These are phyloP conservation scores for Plusia festucae DNA, from an alignment of 2,888 invertebrate genomes.

Conservation along the genomic window DNA sequence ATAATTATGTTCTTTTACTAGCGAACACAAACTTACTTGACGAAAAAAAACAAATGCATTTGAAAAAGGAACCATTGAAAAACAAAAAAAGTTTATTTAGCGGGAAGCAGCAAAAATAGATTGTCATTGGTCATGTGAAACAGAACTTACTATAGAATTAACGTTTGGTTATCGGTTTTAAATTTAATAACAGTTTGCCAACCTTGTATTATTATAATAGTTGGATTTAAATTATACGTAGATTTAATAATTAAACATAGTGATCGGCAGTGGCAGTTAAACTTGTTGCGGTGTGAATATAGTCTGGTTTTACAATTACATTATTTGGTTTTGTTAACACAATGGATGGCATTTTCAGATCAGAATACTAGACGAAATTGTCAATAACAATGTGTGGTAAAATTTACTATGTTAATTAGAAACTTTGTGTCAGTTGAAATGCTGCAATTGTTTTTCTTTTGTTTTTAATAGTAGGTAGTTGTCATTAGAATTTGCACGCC, in stretches of 20 bases:
- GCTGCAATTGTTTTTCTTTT: too few species aligned
- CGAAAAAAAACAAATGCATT: background rate
- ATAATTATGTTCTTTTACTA: background rate
- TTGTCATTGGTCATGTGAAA: conserved; percentile 1
- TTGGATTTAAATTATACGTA: conserved; percentile 9
- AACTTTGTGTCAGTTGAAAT: too few species aligned
- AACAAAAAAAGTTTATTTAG: background rate
- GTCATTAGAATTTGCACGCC: too few species aligned
- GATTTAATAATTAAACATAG: conserved; percentile 31
- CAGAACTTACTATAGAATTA: background rate
- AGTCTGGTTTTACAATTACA: conserved; percentile 48
- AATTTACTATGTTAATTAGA: background rate
- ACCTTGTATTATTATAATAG: conserved; percentile 8
- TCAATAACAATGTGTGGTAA: background rate
- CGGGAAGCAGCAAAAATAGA: background rate
- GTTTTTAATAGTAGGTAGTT: too few species aligned
- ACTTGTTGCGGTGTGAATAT: conserved; percentile 50
- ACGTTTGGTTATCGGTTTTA: background rate
- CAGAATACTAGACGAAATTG: background rate
- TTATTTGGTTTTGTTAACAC: conserved; percentile 47
- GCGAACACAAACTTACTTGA: background rate
- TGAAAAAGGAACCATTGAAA: background rate
- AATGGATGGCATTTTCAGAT: conserved; percentile 26
- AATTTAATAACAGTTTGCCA: background rate
- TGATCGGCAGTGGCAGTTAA: conserved; percentile 29